These are phyloP conservation scores for Brachypalpus laphriformis DNA, from an alignment of 2,888 invertebrate genomes.

Conservation along the genomic window DNA sequence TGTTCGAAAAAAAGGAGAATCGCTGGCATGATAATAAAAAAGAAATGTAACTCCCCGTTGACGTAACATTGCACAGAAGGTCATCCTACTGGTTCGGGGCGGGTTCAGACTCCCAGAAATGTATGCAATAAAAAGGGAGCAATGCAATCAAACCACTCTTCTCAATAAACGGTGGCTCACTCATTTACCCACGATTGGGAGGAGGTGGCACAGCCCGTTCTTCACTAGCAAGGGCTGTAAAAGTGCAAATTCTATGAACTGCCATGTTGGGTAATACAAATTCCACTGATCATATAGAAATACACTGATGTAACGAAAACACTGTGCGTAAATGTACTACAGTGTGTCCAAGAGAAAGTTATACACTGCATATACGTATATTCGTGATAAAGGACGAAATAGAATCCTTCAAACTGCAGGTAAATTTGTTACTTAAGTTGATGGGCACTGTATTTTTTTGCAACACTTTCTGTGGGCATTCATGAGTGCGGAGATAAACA, in stretches of 20 bases:
- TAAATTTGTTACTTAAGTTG: no score
- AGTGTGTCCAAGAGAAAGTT: neutral
- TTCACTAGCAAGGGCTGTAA: constrained; percentile 31
- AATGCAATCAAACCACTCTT: constrained; percentile 28
- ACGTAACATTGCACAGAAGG: neutral
- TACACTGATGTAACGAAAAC: neutral
- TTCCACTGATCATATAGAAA: constrained; percentile 11
- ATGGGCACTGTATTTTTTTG: no score
- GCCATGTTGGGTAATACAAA: constrained; percentile 20
- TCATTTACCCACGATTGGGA: neutral
- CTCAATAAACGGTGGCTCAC: constrained; percentile 13
- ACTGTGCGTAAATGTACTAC: neutral
- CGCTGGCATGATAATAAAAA: constrained; percentile 1
- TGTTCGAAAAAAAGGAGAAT: neutral
- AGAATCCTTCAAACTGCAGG: no score
- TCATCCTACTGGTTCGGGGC: neutral
- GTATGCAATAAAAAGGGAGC: constrained; percentile 37
- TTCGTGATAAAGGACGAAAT: no score
- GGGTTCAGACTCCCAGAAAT: neutral
- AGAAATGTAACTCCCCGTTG: neutral
- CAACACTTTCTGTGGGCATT: no score
- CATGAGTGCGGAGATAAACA: no score
- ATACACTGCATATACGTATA: neutral
- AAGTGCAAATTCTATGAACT: constrained; percentile 29
- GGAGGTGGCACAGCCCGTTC: neutral